phyloP scores from a whole-genome alignment of 2,113 vertebrate species.

The Lasiurus cinereus region DNA sequence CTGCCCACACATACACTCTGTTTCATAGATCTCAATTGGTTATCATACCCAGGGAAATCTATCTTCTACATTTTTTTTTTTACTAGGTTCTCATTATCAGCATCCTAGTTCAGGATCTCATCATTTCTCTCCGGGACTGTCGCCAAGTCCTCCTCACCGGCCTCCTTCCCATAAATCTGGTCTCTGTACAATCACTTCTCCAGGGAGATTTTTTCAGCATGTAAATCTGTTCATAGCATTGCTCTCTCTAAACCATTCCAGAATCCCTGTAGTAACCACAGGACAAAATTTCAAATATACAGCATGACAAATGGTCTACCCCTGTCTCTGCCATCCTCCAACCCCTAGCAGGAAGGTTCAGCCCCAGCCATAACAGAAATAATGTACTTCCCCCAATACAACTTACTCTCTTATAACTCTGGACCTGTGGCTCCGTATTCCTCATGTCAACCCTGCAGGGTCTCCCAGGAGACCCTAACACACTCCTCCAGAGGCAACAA shows the following conservation, averaged over 20 bases:
- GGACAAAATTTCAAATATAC: conserved; percentile 10
- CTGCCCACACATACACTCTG: neutral
- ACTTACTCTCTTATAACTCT: neutral
- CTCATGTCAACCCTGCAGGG: neutral
- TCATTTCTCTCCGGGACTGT: conserved; percentile 10
- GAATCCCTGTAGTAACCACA: neutral
- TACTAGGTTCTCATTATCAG: neutral
- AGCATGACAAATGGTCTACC: neutral
- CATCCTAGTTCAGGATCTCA: conserved; percentile 19
- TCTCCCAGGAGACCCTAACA: neutral
- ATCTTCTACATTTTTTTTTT: neutral
- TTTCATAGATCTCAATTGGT: neutral
- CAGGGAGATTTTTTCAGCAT: conserved; percentile 1
- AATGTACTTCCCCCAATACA: neutral
- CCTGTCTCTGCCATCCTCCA: neutral
- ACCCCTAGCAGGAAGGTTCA: neutral
- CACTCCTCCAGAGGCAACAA: neutral
- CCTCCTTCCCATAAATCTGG: neutral
- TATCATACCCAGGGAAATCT: neutral
- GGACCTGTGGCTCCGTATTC: neutral
- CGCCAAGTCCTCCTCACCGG: neutral
- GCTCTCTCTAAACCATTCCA: neutral
- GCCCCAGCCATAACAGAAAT: neutral
- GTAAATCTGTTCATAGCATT: neutral
- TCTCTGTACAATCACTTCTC: neutral